A percentile compares a stretch with the other conserved stretches of the same genome.
phyloP scores from a whole-genome alignment of 2,888 invertebrate genomes.

The Maniola hyperantus region DNA sequence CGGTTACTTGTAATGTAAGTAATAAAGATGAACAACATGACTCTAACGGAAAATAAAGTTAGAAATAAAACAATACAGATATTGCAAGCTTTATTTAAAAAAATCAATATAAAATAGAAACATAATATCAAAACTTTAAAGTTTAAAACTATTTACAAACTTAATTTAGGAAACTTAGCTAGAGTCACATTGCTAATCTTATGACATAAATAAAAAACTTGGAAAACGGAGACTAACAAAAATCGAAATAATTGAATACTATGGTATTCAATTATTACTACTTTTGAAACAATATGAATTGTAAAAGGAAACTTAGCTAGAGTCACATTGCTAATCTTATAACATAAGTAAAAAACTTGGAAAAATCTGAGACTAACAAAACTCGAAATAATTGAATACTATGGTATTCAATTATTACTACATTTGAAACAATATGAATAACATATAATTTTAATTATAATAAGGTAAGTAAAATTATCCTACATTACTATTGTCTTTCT shows the following conservation, averaged over 20 bases:
- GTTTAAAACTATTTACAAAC: not conserved
- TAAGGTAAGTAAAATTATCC: no score
- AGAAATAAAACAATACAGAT: constrained; percentile 22
- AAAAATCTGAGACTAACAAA: no score
- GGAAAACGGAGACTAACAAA: no score
- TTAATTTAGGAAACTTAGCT: not conserved
- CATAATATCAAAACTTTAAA: constrained; percentile 2
- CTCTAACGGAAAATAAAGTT: constrained; percentile 16
- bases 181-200: constrained; percentile 14
- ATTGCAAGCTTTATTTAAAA: constrained; percentile 7
- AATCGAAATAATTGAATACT: no score
- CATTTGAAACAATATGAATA: no score
- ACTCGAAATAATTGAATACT: no score
- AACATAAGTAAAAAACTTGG: no score
- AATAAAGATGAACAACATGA: constrained; percentile 19
- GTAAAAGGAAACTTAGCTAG: not conserved
- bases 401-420: no score
- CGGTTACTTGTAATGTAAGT: not conserved
- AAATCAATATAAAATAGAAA: constrained; percentile 6
- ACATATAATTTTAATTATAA: no score
- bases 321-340: not conserved
- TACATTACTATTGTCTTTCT: no score
- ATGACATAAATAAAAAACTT: not conserved
- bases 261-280: no score
- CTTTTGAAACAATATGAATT: no score